These are phyloP conservation scores for Phasianus colchicus DNA, from an alignment of 2,113 vertebrate species.

Conservation along the genomic window DNA sequence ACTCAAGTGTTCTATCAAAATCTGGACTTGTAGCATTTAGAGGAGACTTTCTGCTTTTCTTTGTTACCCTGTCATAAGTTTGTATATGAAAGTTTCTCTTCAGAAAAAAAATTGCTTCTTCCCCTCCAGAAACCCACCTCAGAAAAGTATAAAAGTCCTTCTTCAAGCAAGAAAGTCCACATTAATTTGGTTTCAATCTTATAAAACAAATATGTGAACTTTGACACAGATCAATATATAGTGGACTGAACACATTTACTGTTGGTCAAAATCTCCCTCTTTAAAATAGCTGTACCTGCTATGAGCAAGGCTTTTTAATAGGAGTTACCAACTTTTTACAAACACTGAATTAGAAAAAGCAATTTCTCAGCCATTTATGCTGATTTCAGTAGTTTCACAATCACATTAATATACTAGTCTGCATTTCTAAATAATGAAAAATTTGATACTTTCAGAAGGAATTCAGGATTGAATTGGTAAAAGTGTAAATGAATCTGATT, in stretches of 20 bases:
- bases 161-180: not conserved
- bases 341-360: not conserved
- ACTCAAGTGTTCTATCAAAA: not conserved
- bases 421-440: not conserved
- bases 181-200: not conserved
- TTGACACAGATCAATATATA: not conserved
- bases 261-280: not conserved
- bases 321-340: not conserved
- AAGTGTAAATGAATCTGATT: not conserved
- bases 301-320: not conserved
- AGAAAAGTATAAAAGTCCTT: not conserved
- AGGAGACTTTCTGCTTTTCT: not conserved
- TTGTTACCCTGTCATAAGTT: not conserved
- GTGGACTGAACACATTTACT: not conserved
- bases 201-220: not conserved
- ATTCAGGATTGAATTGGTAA: not conserved
- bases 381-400: not conserved
- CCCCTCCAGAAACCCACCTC: rapidly evolving
- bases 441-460: not conserved
- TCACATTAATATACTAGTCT: not conserved
- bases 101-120: not conserved
- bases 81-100: not conserved
- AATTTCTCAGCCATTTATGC: rapidly evolving
- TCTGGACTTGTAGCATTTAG: not conserved
- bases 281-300: not conserved